Percentiles rank a stretch among this genome's conserved stretches.
Evolutionary conservation across 2,888 invertebrate species (phyloP).

Genomic region (Drosophila testacea): DNA sequence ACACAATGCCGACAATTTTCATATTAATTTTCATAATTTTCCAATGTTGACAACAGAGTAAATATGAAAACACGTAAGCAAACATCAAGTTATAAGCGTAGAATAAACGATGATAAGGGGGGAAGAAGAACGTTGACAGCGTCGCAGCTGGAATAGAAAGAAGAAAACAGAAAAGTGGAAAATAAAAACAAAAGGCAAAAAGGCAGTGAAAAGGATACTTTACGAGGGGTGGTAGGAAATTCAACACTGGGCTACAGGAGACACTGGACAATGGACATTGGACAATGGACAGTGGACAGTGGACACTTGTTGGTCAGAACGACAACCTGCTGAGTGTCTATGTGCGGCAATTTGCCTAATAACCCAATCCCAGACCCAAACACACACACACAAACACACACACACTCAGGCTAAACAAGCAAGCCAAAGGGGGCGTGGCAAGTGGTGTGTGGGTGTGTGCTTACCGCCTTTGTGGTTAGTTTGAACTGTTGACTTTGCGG

Average conservation of each 20-base stretch:
- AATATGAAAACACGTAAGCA: constrained; percentile 72
- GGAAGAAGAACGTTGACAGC: constrained; percentile 41
- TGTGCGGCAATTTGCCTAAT: constrained; percentile 74
- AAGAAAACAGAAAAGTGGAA: constrained; percentile 11
- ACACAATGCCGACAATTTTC: constrained; percentile 74
- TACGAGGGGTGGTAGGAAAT: constrained; percentile 60
- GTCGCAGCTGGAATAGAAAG: constrained; percentile 28
- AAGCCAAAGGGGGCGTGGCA: not conserved
- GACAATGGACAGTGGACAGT: constrained; percentile 22
- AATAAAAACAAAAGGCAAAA: constrained; percentile 50
- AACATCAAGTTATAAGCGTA: constrained; percentile 46
- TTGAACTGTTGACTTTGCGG: constrained; percentile 79
- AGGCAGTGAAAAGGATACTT: constrained; percentile 69
- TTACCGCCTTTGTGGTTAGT: constrained; percentile 72
- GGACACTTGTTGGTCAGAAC: constrained; percentile 62
- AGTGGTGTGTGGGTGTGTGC: constrained; percentile 7
- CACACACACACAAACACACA: not conserved
- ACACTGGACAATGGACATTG: constrained; percentile 9
- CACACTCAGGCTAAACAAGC: not conserved
- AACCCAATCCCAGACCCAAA: constrained; percentile 43
- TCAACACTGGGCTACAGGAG: constrained; percentile 29
- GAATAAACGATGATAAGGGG: not conserved
- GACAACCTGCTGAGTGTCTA: constrained; percentile 71
- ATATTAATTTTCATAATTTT: constrained; percentile 79
- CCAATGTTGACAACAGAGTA: constrained; percentile 74